Base-by-base conservation (phyloP, 2,797 vertebrate species). In the Pangasius larnaudii region DNA sequence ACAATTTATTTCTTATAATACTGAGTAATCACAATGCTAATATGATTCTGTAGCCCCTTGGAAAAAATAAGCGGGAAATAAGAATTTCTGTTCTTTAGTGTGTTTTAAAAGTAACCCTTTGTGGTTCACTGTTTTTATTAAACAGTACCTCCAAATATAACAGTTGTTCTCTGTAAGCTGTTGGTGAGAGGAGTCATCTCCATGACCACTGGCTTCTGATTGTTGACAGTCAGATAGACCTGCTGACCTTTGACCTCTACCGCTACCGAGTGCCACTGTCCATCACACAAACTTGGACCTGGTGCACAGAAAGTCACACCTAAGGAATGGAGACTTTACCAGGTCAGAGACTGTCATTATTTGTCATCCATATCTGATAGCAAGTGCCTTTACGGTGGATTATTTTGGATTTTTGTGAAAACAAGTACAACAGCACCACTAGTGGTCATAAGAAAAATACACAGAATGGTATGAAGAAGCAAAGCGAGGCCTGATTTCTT, bases 91-190 rank as follows among this genome's bases (percentile, higher is more conserved):
- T 19, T 39, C 18, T 71, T 22, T 39, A 71, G 18, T 10, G 33
- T 39, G 33, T 67, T 67, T 67, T 67, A 65, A 33, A 67, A 6
- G n/a, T 14, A 67, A 33, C 63, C 63, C 13, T 30, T 67, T 67
- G 63, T 42, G 71, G 65, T 36, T 67, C n/a, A 33, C 1, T 75
- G 11, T 46, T 16, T 75, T 30, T 51, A 58, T 36, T 36, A 59
- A 24, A 69, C 74, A 13, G 9, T 89, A 92, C 91, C 91, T 90
- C 91, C 91, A 33, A 92, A 80, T 36, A 86, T 86, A 86, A 92
- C 46, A 14, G 42, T 58, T 18, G 89, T 74, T 81, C 67, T 89
- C 46, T 88, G 85, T 22, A 88, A 27, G 10, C 61, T 89, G 46
- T 61, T 71, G 63, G 78, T 85, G 27, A 77, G 61, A 18, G 74